Evolutionary conservation across 2,113 vertebrate genomes (phyloP).

Genomic region (Amphilophus citrinellus): DNA sequence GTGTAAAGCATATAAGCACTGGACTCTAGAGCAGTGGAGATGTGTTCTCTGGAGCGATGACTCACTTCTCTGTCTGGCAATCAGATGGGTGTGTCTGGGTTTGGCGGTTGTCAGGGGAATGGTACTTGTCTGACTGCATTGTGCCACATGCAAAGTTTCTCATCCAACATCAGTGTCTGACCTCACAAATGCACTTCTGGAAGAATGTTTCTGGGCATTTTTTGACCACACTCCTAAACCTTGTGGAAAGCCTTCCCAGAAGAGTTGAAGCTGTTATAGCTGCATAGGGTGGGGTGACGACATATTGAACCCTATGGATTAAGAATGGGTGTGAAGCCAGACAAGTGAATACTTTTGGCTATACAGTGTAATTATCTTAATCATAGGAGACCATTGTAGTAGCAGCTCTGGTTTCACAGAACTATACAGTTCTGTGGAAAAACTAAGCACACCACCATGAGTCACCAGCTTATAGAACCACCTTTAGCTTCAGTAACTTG

Average conservation of each 20-base stretch:
- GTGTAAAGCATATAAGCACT: not conserved
- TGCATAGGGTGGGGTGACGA: too few species aligned
- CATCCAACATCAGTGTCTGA: too few species aligned
- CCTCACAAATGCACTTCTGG: too few species aligned
- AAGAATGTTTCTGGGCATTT: too few species aligned
- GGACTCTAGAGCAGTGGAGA: not conserved
- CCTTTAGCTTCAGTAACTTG: not conserved
- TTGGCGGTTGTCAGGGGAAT: not conserved
- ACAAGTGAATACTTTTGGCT: too few species aligned
- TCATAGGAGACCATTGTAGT: not conserved
- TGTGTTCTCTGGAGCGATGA: not conserved
- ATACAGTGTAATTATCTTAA: not conserved
- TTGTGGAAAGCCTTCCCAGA: too few species aligned
- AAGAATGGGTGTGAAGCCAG: too few species aligned
- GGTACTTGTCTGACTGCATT: not conserved
- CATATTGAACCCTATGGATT: too few species aligned
- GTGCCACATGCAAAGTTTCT: not conserved
- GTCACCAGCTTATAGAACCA: not conserved
- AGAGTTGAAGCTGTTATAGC: too few species aligned
- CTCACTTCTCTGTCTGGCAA: not conserved
- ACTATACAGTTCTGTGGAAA: not conserved
- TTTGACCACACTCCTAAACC: too few species aligned
- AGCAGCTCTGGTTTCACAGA: not conserved
- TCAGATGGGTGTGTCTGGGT: not conserved
- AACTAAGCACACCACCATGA: not conserved